Percentiles rank a stretch among this genome's conserved stretches.
phyloP scores from a whole-genome alignment of 2,888 invertebrate genomes.

The Ormyrus nitidulus region DNA sequence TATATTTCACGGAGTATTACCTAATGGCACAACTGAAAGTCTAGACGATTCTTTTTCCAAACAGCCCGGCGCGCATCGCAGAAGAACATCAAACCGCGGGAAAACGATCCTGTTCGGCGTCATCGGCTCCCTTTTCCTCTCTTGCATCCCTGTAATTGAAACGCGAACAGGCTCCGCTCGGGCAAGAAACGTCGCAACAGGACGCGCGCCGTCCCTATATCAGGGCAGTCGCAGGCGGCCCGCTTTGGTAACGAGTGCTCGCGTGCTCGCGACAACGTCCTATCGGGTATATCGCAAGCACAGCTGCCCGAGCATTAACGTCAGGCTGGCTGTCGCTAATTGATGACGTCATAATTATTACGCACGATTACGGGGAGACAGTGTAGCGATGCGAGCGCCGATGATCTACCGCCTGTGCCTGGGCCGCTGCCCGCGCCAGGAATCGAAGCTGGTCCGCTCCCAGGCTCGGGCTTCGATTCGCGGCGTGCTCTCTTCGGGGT shows the following conservation, averaged over 20 bases:
- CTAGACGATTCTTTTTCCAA: no score
- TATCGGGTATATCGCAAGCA: background rate
- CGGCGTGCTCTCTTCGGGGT: background rate
- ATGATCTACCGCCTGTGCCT: slow-evolving; percentile 18
- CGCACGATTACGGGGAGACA: slow-evolving; percentile 67
- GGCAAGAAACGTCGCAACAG: no score
- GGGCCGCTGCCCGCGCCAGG: slow-evolving; percentile 3
- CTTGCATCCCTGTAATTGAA: no score
- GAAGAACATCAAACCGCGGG: no score
- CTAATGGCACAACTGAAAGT: no score
- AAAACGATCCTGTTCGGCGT: no score
- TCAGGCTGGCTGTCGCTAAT: slow-evolving; percentile 67
- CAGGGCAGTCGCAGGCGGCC: no score
- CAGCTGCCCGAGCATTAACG: slow-evolving; percentile 64
- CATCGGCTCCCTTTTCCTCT: no score
- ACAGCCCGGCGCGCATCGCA: no score
- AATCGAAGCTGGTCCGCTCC: slow-evolving; percentile 12
- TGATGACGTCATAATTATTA: slow-evolving; percentile 73
- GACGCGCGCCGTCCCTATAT: no score
- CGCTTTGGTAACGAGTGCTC: background rate
- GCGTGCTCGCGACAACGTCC: background rate
- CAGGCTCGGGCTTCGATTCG: slow-evolving; percentile 19
- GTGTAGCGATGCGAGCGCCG: background rate
- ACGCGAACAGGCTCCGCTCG: no score
- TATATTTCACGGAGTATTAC: no score